Percentiles rank a stretch among this genome's conserved stretches.
Conservation (phyloP, 2,113 vertebrate species). For the Cervus canadensis region DNA sequence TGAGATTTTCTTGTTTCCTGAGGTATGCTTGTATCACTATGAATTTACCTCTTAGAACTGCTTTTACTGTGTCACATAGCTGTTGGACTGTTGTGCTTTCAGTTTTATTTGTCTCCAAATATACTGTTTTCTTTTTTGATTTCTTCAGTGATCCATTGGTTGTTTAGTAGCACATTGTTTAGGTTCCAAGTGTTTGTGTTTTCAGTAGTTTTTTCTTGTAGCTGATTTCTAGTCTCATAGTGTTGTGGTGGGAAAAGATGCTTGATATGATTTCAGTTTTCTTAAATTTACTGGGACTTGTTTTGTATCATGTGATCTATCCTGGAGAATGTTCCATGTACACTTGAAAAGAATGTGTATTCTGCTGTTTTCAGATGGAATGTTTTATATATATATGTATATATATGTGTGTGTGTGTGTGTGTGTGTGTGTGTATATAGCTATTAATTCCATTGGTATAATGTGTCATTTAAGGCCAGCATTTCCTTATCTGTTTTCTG, state of each 20-base stretch:
- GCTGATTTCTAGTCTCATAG: neutral
- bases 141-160: neutral
- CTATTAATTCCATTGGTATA: neutral
- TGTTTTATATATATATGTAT: neutral
- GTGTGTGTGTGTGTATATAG: neutral
- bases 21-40: neutral
- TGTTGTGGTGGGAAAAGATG: neutral
- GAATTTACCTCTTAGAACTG: neutral
- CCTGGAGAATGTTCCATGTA: neutral
- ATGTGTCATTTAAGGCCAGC: neutral
- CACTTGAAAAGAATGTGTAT: neutral
- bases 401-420: neutral
- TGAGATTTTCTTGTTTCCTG: neutral
- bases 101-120: neutral
- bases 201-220: neutral
- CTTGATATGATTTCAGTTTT: neutral
- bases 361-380: neutral
- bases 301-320: neutral
- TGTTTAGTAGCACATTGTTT: neutral
- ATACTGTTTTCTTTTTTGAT: neutral
- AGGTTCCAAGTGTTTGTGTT: neutral
- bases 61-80: neutral
- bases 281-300: neutral
- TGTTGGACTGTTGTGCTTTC: neutral
- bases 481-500: neutral